These are phyloP conservation scores for Aulostomus chinensis DNA, from an alignment of 2,797 vertebrate species.

Conservation along the genomic window DNA sequence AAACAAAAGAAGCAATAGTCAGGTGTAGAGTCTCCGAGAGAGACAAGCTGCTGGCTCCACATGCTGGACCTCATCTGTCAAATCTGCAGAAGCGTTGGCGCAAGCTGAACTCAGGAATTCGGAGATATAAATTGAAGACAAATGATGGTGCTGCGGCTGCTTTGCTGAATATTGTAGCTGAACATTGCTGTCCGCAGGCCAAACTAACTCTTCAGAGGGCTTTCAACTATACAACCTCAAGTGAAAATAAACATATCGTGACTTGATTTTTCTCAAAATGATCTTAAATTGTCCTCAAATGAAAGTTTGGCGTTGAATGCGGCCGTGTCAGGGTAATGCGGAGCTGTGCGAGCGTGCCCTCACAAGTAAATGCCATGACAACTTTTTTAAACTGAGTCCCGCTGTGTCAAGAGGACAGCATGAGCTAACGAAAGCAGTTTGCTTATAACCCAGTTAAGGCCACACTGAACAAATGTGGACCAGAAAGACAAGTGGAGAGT, in stretches of 20 bases:
- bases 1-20: too few species aligned
- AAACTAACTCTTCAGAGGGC: constrained; percentile 49
- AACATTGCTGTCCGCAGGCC: constrained; percentile 60
- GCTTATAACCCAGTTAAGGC: too few species aligned
- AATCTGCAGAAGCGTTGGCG: constrained; percentile 49
- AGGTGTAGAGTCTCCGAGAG: constrained; percentile 45
- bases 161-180: constrained; percentile 57
- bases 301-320: too few species aligned
- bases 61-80: constrained; percentile 65
- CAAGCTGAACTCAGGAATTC: constrained; percentile 52
- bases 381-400: too few species aligned
- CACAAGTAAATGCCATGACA: too few species aligned
- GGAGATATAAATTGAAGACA: constrained; percentile 72
- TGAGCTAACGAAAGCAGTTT: too few species aligned
- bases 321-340: too few species aligned
- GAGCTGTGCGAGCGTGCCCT: too few species aligned
- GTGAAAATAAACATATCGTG: constrained; percentile 39
- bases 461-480: too few species aligned
- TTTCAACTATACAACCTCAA: constrained; percentile 31
- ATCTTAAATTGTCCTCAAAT: not conserved
- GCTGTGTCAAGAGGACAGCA: too few species aligned
- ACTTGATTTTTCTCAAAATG: constrained; percentile 18
- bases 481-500: too few species aligned
- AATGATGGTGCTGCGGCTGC: constrained; percentile 59
- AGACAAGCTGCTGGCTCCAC: constrained; percentile 55